Base-by-base conservation (phyloP, 1,140 invertebrate genomes). In the Saxidomus purpurata region DNA sequence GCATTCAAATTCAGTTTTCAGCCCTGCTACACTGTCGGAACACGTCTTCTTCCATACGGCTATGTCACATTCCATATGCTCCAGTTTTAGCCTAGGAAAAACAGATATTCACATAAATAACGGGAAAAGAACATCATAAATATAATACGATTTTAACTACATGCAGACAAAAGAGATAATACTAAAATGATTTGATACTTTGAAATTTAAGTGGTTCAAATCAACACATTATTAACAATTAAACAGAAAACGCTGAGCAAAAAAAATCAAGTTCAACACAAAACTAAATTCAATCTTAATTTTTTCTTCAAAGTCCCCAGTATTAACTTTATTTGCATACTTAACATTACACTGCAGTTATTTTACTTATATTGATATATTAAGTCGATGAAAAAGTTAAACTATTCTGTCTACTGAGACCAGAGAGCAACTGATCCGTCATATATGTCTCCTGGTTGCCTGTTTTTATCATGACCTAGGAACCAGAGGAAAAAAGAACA, bases 1-100 rank as follows among this genome's bases (percentile, higher is more conserved):
- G 47, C 87, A 89, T 38, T 89, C 87, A 71, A 82, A 89, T 77
- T 89, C 87, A 25, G 47, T 80, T 76, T 89, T 89, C 31, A 89
- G 47, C 15, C 87, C 87, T 1, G 76, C 38, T 1, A 43, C 47
- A 15, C 43, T 83, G 0, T 55, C 43, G 22, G 61, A 19, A 36
- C 87, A 89, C 34, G 69, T 22, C 19, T 38, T 28, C 11, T 76
- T 69, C 79, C 61, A 89, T 1, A 31, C 63, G 6, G 22, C 36
- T 36, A 82, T 25, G 22, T 89, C 67, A 76, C 87, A 89, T 31
- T 89, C 67, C 63, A 83, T 81, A 15, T 83, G 77, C n/a, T 83
- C 17, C n/a, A 89, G 19, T 28, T 40, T 52, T 11, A 83, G 17
- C 38, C 87, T 89, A 38, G 71, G 71, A 36, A 82, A 80, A 25